A percentile compares a stretch with the other conserved stretches of the same genome.
Conservation (phyloP, 2,797 vertebrate genomes). For the Danio choprae region DNA sequence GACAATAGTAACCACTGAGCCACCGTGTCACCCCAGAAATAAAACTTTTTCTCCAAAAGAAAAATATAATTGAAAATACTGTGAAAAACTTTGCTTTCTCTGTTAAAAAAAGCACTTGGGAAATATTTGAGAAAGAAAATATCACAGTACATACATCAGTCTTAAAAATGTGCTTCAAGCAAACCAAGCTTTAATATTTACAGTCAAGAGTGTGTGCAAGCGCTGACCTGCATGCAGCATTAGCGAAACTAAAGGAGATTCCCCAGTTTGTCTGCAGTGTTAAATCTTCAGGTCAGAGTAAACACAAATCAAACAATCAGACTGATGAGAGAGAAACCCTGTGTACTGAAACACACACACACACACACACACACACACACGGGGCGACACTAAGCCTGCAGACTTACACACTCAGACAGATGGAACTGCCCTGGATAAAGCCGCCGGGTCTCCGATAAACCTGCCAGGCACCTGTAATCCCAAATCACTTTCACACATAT, state of each 20-base stretch:
- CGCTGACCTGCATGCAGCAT: neutral
- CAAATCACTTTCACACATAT: constrained; percentile 58
- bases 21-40: too few species aligned
- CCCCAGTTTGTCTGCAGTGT: neutral
- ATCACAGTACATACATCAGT: too few species aligned
- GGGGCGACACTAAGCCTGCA: constrained; percentile 39
- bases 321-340: constrained; percentile 18
- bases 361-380: constrained; percentile 17
- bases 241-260: neutral
- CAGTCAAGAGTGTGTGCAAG: neutral
- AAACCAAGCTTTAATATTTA: neutral
- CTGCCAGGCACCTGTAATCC: constrained; percentile 69
- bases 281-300: neutral
- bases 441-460: constrained; percentile 65
- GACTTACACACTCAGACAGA: constrained; percentile 50
- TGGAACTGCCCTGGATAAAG: constrained; percentile 56
- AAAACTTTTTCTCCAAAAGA: too few species aligned
- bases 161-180: too few species aligned
- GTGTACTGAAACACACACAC: neutral
- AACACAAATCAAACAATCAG: constrained; percentile 35
- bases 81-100: too few species aligned
- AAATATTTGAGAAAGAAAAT: too few species aligned
- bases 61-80: too few species aligned
- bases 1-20: too few species aligned
- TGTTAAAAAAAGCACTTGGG: too few species aligned